Evolutionary conservation across 2,797 vertebrate genomes (phyloP).

Genomic region (Myotis vivesi): DNA sequence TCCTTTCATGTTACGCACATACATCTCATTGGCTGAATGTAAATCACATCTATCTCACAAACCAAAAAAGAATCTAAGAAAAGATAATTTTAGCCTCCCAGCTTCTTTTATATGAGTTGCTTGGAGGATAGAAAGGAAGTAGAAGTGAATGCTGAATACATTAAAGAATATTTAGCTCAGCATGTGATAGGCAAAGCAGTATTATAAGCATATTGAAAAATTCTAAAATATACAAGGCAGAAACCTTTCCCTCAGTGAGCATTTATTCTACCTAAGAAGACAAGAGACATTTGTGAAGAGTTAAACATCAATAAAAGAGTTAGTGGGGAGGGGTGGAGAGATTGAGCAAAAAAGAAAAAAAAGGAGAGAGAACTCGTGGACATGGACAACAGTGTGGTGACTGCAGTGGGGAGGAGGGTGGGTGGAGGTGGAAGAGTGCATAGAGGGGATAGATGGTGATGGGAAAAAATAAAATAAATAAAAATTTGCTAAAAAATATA

Average conservation of each 20-base stretch:
- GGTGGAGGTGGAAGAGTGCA: not conserved
- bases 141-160: not conserved
- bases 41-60: not conserved
- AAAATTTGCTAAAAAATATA: not conserved
- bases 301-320: constrained; percentile 29
- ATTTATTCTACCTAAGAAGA: constrained; percentile 12
- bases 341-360: not conserved
- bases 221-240: not conserved
- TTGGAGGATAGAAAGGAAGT: not conserved
- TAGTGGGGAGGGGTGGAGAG: not conserved
- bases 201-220: constrained; percentile 3
- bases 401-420: no score
- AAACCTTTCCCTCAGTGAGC: not conserved
- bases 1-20: not conserved
- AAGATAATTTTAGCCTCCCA: not conserved
- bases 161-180: not conserved
- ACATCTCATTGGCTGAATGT: not conserved
- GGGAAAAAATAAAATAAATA: not conserved
- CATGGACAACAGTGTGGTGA: not conserved
- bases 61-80: not conserved
- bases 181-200: not conserved
- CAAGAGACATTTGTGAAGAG: not conserved
- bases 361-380: not conserved
- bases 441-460: not conserved
- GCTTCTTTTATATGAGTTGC: not conserved